Base-by-base conservation (phyloP, 2,888 invertebrate genomes). In the Calliphora vomitoria region DNA sequence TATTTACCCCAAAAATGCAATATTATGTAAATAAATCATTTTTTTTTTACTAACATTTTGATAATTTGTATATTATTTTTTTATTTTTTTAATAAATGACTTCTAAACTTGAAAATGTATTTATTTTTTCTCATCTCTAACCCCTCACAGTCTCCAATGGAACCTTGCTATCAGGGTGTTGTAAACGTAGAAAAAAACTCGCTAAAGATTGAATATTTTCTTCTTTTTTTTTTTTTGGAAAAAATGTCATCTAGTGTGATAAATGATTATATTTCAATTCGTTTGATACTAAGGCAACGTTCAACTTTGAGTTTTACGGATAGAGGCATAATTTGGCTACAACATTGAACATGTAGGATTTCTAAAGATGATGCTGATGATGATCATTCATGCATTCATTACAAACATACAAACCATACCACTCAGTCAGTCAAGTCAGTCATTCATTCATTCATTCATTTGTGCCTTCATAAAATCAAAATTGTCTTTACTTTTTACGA, bases 201-300 rank as follows among this genome's bases (percentile, higher is more conserved):
- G 20, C 20, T n/a, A 0, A 20, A 58, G 35, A 66, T 75, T 68
- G 58, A 82, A 75, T 75, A 74, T 74, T 74, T 64, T 20, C 8
- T 25, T 38, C 41, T 31, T 74, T 20, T 15, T 50, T 5, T 15
- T 50, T 5, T 35, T 18, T 50, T 15, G 0, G 8, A 8, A 44
- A 60, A 79, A 75, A 35, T 81, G 75, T 64, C 81, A 81, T 62
- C 38, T 31, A 64, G n/a, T 81, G 81, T 85, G 81, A 85, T 82
- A 76, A 85, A 85, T 85, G 81, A 81, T 85, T 38, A 55, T 31
- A 85, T 85, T 75, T 76, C 75, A 81, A 71, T 85, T 81, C 71
- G 10, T 85, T 55, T 50, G 31, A 38, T 53, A 66, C 25, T 84
- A 47, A 44, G 47, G 20, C 38, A 38, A 15, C 13, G 20, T 66